Evolutionary conservation across 2,797 vertebrate species (phyloP).

Genomic region (Mastacembelus armatus): DNA sequence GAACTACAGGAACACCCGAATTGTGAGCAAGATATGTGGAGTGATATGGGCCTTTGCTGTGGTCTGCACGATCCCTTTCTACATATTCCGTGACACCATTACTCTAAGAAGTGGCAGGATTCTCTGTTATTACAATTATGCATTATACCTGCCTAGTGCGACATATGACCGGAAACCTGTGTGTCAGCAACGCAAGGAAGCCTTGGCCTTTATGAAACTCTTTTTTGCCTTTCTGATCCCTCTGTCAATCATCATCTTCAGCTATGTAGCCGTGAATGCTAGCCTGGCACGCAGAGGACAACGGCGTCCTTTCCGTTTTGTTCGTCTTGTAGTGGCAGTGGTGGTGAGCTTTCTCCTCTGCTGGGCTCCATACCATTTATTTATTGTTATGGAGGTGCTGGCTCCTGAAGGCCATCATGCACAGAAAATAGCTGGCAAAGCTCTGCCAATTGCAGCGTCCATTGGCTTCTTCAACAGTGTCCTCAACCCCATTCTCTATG

Average conservation of each 20-base stretch:
- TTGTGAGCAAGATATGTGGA: constrained; percentile 57
- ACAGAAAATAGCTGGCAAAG: accelerated
- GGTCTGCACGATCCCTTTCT: constrained; percentile 73
- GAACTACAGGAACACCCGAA: constrained; percentile 59
- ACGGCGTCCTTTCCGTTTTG: constrained; percentile 64
- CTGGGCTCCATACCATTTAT: constrained; percentile 78
- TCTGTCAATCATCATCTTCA: constrained; percentile 67
- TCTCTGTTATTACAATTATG: constrained; percentile 73
- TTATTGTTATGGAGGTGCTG: constrained; percentile 68
- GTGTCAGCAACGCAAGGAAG: constrained; percentile 50
- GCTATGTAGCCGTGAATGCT: constrained; percentile 64
- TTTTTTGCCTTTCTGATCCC: constrained; percentile 74
- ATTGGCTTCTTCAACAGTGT: constrained; percentile 76
- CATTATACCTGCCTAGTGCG: neutral
- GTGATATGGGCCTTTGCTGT: constrained; percentile 67
- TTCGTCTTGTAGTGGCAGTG: constrained; percentile 69
- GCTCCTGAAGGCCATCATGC: accelerated
- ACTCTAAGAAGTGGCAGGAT: accelerated
- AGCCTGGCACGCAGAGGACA: constrained; percentile 49
- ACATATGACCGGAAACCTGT: neutral
- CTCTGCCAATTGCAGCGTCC: constrained; percentile 47
- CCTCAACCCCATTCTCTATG: constrained; percentile 79
- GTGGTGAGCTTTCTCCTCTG: constrained; percentile 76
- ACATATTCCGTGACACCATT: constrained; percentile 72
- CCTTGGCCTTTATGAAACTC: constrained; percentile 66